phyloP scores from a whole-genome alignment of 2,888 invertebrate genomes.

The Noctua janthina region DNA sequence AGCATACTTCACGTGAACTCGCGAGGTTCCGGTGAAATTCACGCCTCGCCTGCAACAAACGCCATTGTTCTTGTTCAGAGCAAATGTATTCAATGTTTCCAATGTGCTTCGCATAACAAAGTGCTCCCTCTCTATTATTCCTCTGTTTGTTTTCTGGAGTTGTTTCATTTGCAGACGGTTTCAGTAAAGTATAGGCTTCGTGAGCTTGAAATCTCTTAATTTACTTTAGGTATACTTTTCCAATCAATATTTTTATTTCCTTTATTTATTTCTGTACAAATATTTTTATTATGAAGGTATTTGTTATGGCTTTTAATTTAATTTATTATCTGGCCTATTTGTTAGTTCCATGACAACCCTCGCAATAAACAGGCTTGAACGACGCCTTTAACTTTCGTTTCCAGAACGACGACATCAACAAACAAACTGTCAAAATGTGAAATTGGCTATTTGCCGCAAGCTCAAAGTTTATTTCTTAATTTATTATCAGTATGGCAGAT shows the following conservation, averaged over 20 bases:
- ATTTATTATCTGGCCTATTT: conserved; percentile 28
- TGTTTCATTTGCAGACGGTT: conserved; percentile 44
- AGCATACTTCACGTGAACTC: conserved; percentile 85
- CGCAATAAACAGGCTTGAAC: conserved; percentile 48
- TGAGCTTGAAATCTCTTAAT: neutral
- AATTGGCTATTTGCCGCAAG: conserved; percentile 13
- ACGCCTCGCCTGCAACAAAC: conserved; percentile 82
- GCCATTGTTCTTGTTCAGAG: conserved; percentile 62
- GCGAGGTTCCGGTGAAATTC: conserved; percentile 85
- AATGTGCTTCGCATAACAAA: conserved; percentile 40
- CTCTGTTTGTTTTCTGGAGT: conserved; percentile 43
- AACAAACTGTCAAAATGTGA: conserved; percentile 64
- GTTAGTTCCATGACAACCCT: conserved; percentile 73
- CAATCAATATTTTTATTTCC: too few species aligned
- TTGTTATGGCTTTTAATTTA: neutral
- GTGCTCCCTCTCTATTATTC: conserved; percentile 35
- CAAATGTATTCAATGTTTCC: conserved; percentile 46
- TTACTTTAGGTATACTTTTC: neutral
- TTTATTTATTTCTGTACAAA: too few species aligned
- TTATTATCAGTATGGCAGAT: conserved; percentile 68
- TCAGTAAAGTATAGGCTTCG: conserved; percentile 27
- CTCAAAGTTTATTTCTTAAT: neutral
- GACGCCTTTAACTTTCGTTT: conserved; percentile 63
- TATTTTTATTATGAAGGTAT: neutral
- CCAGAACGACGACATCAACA: conserved; percentile 72